Base-by-base conservation (phyloP, 2,113 vertebrate genomes). In the Eclectus roratus region DNA sequence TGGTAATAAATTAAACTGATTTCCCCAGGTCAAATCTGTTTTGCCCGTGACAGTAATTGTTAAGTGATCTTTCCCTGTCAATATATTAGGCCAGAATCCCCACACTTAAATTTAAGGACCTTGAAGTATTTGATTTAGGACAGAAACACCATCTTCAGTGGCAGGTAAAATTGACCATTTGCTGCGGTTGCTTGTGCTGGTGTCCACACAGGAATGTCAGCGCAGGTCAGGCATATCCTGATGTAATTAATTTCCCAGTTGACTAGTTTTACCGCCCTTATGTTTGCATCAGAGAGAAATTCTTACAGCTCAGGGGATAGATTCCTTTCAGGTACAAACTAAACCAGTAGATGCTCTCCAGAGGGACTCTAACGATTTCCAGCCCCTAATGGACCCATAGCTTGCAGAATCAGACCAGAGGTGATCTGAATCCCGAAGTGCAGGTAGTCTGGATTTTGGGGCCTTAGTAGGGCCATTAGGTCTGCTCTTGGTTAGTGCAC, bases 311-410 rank as follows among this genome's bases (percentile, higher is more conserved):
- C 29, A 25, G 39, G 23, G 17, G 29, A 7, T 29, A 49, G 37
- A 31, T 4, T 65, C 10, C 13, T 83, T 91, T 80, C 44, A 73
- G 17, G 41, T 8, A 49, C 28, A 80, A 94, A 43, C 6, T 37
- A 60, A 76, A 43, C 7, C 3, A 64, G 72, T 29, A 64, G 1
- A 28, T 16, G 7, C 4, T 63, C 16, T 85, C 37, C 37, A 56
- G 31, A 43, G 24, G 15, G 15, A 56, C 6, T 73, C 3, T 35
- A 35, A 13, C 31, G 21, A 52, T 46, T 37, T 8, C 11, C 19
- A 69, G 9, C 3, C 66, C 27, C 27, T n/a, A 47, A 44, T 8
- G 27, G 29, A 9, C 13, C 25, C 2, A 1, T 1, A 50, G 1
- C 8, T 76, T 63, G 39, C 19, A 81, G 43, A 86, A 55, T 29